Evolutionary conservation across 2,113 vertebrate genomes (phyloP), one percentile per base, ranked within the genome.

Genomic region (Ophiodon elongatus): DNA sequence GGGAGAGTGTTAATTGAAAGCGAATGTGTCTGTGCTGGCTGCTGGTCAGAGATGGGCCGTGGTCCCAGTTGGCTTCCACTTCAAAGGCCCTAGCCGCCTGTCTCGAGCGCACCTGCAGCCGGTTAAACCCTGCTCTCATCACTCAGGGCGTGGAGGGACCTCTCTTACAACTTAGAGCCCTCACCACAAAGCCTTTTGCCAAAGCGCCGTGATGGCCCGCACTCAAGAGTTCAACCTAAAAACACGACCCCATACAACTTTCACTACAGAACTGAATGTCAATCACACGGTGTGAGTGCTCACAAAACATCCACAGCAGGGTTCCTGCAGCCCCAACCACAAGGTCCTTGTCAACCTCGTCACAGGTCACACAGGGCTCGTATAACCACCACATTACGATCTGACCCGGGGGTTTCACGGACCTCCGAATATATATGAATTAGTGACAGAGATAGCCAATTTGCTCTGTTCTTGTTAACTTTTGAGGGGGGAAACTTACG

Each of bases 41-140:
- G 87, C 82, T 88, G 89, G 91, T 92, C 88, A 87, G 87, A 88
- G 90, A 93, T 92, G 92, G 93, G 93, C 93, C 19, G 4, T 37
- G 74, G 83, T 94, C 93, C 93, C 93, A 92, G 80, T 93, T 94
- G 94, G 94, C 94, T 83, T 72, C 33, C 45, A 93, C 94, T 91
- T 94, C 93, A 94, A 94, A 93, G 91, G 71, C 73, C 39, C 72
- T 62, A 43, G 79, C 87, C 66, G 85, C 76, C 90, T 82, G 86
- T 90, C 90, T 92, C n/a, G 29, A 80, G 83, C 78, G 87, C 94
- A 94, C 94, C 94, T 94, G 93, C 88, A 91, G 87, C 80, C 89
- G 80, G 84, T 94, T 94, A 94, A 91, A 93, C 79, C 83, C 84
- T 87, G 91, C 91, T 94, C 89, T 94, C 94, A 94, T 94, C 92